A percentile compares a stretch with the other conserved stretches of the same genome.
Evolutionary conservation across 2,113 vertebrate species (phyloP).

Genomic region (Leptosomus discolor): DNA sequence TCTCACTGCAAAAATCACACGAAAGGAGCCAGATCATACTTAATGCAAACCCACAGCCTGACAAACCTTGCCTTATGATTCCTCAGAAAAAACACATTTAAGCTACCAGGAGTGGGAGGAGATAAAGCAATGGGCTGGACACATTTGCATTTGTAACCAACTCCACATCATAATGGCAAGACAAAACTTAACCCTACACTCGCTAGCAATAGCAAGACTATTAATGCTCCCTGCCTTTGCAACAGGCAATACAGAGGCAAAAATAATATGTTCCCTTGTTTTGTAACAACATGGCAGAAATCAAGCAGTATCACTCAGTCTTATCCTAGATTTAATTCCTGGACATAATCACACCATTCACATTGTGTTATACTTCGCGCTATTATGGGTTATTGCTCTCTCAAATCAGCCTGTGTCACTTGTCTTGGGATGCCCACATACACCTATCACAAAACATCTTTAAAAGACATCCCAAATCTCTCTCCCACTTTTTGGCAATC

Average conservation of each 20-base stretch:
- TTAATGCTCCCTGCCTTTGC: background rate
- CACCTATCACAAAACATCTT: background rate
- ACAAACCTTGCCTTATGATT: background rate
- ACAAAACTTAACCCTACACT: background rate
- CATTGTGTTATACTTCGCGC: background rate
- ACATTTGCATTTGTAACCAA: background rate
- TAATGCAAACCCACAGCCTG: background rate
- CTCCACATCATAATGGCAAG: background rate
- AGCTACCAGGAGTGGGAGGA: background rate
- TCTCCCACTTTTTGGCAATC: background rate
- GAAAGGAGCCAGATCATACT: background rate
- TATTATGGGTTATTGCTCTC: background rate
- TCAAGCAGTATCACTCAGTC: background rate
- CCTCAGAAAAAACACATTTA: background rate
- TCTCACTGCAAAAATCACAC: background rate
- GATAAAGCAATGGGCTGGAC: background rate
- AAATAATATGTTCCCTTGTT: background rate
- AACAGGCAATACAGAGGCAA: background rate
- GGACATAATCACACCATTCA: background rate
- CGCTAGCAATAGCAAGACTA: rapidly evolving
- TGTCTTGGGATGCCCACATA: background rate
- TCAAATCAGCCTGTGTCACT: background rate
- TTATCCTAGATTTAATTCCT: background rate
- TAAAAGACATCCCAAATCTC: background rate
- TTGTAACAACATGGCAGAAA: background rate